Conservation (phyloP, 2,888 invertebrate genomes). For the Spilarctia lutea region DNA sequence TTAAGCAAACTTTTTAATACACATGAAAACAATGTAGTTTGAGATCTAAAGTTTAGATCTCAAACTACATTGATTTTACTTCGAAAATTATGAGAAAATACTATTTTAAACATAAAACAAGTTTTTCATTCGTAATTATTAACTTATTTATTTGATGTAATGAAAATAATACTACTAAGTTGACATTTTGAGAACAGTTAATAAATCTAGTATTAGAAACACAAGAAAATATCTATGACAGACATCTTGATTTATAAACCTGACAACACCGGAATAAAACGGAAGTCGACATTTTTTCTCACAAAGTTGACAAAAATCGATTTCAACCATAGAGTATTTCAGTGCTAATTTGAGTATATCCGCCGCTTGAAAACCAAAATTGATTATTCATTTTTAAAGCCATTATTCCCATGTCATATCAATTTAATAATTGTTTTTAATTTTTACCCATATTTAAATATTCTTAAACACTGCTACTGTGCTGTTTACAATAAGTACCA, state of each 20-base stretch:
- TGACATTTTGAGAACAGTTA: no score
- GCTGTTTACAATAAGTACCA: conserved; percentile 19
- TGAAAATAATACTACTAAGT: no score
- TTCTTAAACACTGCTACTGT: not conserved
- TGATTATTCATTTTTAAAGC: not conserved
- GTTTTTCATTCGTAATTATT: no score
- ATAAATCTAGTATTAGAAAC: no score
- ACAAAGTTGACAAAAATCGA: conserved; percentile 39
- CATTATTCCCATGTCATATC: not conserved
- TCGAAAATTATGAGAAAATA: no score
- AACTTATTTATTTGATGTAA: no score
- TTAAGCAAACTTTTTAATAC: no score
- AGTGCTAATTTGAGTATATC: conserved; percentile 24
- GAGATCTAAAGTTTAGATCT: no score
- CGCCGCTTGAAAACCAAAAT: conserved; percentile 11
- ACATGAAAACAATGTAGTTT: no score
- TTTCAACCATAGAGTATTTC: conserved; percentile 34
- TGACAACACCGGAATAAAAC: not conserved
- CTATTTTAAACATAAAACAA: no score
- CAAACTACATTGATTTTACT: no score
- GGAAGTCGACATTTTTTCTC: not conserved
- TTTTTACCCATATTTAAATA: not conserved
- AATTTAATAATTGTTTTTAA: not conserved
- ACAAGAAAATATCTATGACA: not conserved
- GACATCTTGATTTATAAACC: not conserved